phyloP scores from a whole-genome alignment of 2,113 vertebrate species.

The Tenebrosternarchus preto region DNA sequence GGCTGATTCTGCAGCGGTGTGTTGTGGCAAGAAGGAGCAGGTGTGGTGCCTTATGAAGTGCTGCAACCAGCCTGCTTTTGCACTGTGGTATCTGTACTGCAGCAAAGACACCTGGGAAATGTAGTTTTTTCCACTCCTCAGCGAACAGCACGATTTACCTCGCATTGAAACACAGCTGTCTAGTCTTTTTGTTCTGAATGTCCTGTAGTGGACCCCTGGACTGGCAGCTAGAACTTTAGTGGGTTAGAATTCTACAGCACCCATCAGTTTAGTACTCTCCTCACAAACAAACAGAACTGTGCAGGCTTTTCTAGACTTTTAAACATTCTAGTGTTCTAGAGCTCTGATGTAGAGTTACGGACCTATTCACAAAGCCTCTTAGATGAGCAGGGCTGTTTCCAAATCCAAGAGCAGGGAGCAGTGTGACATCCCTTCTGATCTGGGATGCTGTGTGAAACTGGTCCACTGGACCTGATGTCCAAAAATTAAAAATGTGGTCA shows the following conservation, averaged over 20 bases:
- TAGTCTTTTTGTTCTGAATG: conserved; percentile 1
- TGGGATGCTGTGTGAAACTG: no score
- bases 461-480: no score
- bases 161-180: conserved; percentile 19
- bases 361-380: no score
- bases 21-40: neutral
- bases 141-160: conserved; percentile 35
- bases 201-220: neutral
- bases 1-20: neutral
- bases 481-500: neutral
- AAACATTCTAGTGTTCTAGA: neutral
- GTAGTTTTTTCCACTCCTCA: conserved; percentile 52
- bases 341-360: neutral
- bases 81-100: conserved; percentile 45
- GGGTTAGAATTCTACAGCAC: neutral
- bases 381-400: no score
- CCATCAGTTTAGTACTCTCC: neutral
- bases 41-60: neutral
- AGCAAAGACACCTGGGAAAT: conserved; percentile 59
- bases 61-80: neutral
- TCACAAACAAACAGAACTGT: neutral
- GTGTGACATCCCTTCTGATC: no score
- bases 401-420: no score
- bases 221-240: conserved; percentile 2
- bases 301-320: neutral